phyloP scores from a whole-genome alignment of 2,113 vertebrate species.

The Lonchura striata region DNA sequence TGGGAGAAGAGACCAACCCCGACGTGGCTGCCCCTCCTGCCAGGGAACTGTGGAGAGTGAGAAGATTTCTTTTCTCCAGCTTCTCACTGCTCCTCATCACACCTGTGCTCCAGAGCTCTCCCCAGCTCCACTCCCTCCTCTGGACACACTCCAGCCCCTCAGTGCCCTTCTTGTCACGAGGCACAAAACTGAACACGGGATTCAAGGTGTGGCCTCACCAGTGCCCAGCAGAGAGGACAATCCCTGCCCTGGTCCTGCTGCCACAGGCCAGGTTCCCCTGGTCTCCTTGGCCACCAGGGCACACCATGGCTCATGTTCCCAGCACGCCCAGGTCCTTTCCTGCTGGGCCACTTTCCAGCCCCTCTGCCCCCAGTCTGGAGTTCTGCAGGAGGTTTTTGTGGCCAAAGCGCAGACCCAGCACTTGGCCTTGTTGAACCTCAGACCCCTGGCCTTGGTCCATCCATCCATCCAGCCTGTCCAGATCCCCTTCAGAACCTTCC shows the following conservation, averaged over 20 bases:
- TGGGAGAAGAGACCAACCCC: neutral
- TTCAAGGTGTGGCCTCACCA: accelerated
- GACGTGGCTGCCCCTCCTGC: neutral
- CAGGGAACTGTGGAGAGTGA: neutral
- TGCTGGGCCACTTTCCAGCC: neutral
- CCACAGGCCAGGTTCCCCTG: accelerated
- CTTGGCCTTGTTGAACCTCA: neutral
- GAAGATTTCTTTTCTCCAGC: neutral
- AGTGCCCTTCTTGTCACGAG: neutral
- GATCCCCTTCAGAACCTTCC: neutral
- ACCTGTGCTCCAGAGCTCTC: neutral
- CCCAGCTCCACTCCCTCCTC: neutral
- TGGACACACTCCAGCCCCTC: accelerated
- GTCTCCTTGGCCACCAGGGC: neutral
- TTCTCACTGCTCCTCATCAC: neutral
- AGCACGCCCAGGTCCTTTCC: neutral
- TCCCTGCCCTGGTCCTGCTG: neutral
- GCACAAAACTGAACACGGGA: neutral
- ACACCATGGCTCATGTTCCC: neutral
- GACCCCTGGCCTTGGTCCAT: neutral
- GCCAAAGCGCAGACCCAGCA: neutral
- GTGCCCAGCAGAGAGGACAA: neutral
- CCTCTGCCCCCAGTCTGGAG: neutral
- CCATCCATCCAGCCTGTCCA: neutral
- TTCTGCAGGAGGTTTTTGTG: neutral